Evolutionary conservation across 1,140 invertebrate genomes (phyloP).

Genomic region (Bombus polaris): DNA sequence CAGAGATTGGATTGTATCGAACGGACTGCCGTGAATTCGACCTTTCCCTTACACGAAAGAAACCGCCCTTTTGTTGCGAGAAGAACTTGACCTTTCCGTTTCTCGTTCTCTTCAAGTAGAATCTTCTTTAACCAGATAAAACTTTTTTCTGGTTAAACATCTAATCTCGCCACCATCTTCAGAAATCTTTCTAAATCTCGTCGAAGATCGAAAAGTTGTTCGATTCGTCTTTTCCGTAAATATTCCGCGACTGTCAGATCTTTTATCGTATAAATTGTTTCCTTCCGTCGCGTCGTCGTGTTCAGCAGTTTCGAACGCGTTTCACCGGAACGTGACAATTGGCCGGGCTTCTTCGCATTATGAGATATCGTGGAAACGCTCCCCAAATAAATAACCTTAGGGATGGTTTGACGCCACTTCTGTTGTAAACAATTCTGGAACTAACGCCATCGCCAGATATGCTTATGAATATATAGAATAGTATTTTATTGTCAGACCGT

Average conservation of each 20-base stretch:
- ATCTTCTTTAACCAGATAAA: neutral
- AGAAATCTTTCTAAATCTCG: neutral
- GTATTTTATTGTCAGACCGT: neutral
- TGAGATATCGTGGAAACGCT: neutral
- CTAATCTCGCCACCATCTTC: neutral
- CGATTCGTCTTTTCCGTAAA: neutral
- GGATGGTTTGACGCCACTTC: neutral
- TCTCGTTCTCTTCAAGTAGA: neutral
- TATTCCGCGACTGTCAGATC: neutral
- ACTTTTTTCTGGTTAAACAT: too few species aligned
- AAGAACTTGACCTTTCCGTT: conserved; percentile 25
- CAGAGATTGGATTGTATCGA: conserved; percentile 42
- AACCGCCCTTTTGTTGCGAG: conserved; percentile 20
- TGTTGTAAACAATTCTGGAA: neutral
- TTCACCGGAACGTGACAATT: neutral
- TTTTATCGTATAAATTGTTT: neutral
- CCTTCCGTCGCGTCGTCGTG: neutral
- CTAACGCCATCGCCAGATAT: neutral
- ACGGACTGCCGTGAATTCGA: conserved; percentile 42
- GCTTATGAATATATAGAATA: neutral
- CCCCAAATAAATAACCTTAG: neutral
- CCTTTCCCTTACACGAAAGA: conserved; percentile 16
- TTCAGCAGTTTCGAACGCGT: neutral
- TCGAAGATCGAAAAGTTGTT: neutral
- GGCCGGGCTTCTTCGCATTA: too few species aligned